Conservation (phyloP, 2,113 vertebrate genomes). For the Apteryx mantelli region DNA sequence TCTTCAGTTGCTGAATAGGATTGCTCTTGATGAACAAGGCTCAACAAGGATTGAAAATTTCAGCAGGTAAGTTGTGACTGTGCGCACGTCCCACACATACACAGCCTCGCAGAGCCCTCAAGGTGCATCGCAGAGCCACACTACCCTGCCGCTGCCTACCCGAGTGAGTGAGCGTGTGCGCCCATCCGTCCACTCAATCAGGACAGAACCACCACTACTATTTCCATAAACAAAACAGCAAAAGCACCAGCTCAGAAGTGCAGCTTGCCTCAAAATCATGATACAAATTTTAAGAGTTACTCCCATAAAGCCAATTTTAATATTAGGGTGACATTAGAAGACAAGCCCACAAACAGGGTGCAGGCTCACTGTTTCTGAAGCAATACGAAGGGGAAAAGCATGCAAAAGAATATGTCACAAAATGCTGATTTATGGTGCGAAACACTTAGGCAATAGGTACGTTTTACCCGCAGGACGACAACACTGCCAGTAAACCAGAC, state of each 20-base stretch:
- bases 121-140: background rate
- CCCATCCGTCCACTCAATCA: background rate
- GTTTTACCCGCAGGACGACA: background rate
- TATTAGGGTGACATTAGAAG: background rate
- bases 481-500: background rate
- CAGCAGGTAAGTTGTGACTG: background rate
- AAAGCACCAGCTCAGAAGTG: background rate
- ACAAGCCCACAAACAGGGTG: background rate
- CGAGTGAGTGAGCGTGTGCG: no score
- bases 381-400: rapidly evolving
- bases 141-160: background rate
- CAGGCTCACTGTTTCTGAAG: background rate
- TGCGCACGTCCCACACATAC: rapidly evolving
- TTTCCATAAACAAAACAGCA: background rate
- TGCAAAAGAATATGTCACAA: background rate
- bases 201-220: background rate
- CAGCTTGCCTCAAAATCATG: background rate
- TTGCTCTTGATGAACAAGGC: background rate
- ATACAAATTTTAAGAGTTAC: background rate
- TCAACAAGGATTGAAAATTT: background rate
- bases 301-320: background rate
- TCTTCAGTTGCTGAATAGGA: background rate
- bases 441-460: background rate
- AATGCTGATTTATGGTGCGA: background rate
- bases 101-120: background rate